Conservation (phyloP, 2,888 invertebrate species). For the Drosophila mayaguana region DNA sequence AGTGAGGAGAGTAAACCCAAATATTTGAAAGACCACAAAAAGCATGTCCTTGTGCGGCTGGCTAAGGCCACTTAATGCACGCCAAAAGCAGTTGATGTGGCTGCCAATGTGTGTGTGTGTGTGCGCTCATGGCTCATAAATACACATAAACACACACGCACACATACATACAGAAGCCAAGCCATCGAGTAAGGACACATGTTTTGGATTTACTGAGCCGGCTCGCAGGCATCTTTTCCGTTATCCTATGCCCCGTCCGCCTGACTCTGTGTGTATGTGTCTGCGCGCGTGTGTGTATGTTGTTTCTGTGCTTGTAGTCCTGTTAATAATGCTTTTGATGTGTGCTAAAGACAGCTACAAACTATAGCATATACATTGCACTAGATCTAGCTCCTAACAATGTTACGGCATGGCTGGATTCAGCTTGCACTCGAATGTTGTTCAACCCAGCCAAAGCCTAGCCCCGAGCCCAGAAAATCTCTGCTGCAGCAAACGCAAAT, state of each 20-base stretch:
- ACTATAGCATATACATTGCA: constrained; percentile 53
- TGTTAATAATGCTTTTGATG: constrained; percentile 80
- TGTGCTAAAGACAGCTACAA: constrained; percentile 79
- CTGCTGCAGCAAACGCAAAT: constrained; percentile 42
- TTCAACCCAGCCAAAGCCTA: constrained; percentile 25
- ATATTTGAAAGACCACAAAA: constrained; percentile 77
- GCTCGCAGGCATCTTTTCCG: constrained; percentile 73
- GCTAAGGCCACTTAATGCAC: constrained; percentile 82
- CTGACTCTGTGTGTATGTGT: background rate
- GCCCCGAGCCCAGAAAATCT: constrained; percentile 28
- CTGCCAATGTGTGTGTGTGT: constrained; percentile 40
- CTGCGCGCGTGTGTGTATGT: constrained; percentile 52
- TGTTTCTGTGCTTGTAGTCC: constrained; percentile 63
- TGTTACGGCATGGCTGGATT: constrained; percentile 10
- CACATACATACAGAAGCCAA: constrained; percentile 15
- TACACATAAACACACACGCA: constrained; percentile 43
- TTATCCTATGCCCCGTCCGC: constrained; percentile 40
- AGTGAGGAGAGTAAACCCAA: constrained; percentile 17
- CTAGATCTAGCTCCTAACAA: constrained; percentile 3
- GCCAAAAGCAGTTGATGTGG: constrained; percentile 73
- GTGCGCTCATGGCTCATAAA: constrained; percentile 57
- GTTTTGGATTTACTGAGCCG: constrained; percentile 74
- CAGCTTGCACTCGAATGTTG: constrained; percentile 21
- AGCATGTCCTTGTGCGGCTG: constrained; percentile 78
- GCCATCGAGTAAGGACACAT: constrained; percentile 68